A percentile compares a stretch with the other conserved stretches of the same genome.
phyloP scores from a whole-genome alignment of 1,140 invertebrate genomes.

The Drosophila ironensis region DNA sequence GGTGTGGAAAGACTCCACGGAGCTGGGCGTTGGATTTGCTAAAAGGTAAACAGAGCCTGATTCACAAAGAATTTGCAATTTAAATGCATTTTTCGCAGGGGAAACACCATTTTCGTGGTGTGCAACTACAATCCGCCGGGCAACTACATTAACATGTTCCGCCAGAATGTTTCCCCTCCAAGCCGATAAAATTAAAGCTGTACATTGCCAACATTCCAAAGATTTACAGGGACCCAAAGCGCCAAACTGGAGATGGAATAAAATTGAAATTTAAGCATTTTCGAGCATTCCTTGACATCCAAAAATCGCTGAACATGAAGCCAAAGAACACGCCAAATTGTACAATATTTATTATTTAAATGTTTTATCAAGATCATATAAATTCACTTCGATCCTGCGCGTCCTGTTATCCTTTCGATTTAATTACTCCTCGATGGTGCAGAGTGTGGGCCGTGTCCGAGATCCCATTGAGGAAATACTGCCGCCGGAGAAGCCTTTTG shows the following conservation, averaged over 20 bases:
- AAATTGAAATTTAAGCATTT: neutral
- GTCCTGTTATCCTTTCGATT: neutral
- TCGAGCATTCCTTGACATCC: too few species aligned
- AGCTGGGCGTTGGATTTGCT: conserved; percentile 89
- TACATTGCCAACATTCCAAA: neutral
- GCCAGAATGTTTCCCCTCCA: conserved; percentile 51
- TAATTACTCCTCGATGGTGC: conserved; percentile 72
- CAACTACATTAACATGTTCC: conserved; percentile 46
- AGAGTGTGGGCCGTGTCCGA: conserved; percentile 60
- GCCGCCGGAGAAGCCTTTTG: conserved; percentile 32
- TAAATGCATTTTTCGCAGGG: conserved; percentile 23
- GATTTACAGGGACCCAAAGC: neutral
- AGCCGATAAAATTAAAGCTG: neutral
- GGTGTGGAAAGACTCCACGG: conserved; percentile 87
- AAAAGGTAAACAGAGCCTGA: conserved; percentile 75
- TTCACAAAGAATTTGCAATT: neutral
- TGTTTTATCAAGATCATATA: too few species aligned
- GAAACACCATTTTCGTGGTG: conserved; percentile 52
- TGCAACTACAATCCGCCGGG: conserved; percentile 75
- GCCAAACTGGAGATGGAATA: too few species aligned
- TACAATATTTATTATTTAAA: too few species aligned
- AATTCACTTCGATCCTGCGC: too few species aligned
- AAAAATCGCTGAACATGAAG: too few species aligned
- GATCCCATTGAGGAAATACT: conserved; percentile 27
- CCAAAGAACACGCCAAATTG: too few species aligned